A percentile compares a stretch with the other conserved stretches of the same genome.
Conservation (phyloP, 2,888 invertebrate species). For the Bhutanitis thaidina region DNA sequence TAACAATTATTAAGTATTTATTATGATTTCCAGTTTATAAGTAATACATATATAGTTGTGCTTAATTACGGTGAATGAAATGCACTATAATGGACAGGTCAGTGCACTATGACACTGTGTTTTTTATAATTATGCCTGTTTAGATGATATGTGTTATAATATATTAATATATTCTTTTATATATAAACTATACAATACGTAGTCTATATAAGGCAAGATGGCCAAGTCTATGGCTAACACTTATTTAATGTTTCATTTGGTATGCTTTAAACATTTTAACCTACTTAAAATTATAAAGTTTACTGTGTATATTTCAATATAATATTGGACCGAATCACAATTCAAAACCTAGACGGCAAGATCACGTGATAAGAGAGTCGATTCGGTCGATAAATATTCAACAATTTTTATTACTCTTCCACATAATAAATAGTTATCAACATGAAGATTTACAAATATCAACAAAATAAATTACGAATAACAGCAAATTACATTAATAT, state of each 20-base stretch:
- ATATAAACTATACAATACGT: constrained; percentile 40
- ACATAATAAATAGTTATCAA: constrained; percentile 79
- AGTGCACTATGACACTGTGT: constrained; percentile 39
- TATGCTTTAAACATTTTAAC: constrained; percentile 54
- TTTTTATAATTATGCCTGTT: constrained; percentile 31
- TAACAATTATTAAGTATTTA: constrained; percentile 74
- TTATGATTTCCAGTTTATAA: constrained; percentile 63
- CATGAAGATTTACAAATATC: constrained; percentile 80
- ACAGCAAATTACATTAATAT: constrained; percentile 74
- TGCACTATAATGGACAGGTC: constrained; percentile 72
- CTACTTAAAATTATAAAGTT: constrained; percentile 57
- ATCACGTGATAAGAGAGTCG: constrained; percentile 45
- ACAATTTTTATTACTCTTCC: constrained; percentile 73
- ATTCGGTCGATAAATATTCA: constrained; percentile 70
- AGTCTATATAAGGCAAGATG: constrained; percentile 68
- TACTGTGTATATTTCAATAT: constrained; percentile 67
- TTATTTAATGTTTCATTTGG: constrained; percentile 52
- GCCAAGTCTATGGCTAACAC: constrained; percentile 71
- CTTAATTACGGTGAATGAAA: constrained; percentile 74
- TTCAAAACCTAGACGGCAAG: constrained; percentile 38
- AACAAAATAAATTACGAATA: constrained; percentile 81
- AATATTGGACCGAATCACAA: constrained; percentile 57
- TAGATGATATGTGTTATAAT: constrained; percentile 55
- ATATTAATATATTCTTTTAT: constrained; percentile 35
- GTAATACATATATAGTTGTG: constrained; percentile 68